These are phyloP conservation scores for Microcebus ravelobensis DNA, from an alignment of 2,113 vertebrate genomes.

Conservation along the genomic window DNA sequence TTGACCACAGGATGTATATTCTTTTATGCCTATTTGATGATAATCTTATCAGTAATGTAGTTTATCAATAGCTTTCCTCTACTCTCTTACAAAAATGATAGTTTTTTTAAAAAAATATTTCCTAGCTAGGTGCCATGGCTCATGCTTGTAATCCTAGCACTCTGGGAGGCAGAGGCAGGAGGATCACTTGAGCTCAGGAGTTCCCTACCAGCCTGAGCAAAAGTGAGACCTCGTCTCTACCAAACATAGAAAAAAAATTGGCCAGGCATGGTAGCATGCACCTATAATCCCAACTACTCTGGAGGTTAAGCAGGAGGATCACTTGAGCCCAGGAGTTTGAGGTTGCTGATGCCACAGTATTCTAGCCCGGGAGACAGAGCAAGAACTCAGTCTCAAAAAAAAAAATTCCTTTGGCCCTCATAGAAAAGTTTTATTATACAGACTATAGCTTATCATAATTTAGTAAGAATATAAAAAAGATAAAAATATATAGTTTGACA, in stretches of 20 bases:
- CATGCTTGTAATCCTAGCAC: no score
- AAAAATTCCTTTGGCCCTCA: background rate
- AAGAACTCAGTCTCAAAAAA: background rate
- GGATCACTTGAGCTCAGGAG: no score
- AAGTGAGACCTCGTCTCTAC: no score
- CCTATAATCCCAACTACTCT: no score
- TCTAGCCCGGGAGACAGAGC: no score
- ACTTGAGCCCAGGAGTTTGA: no score
- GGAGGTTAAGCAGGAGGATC: no score
- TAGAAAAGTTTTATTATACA: background rate
- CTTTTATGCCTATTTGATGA: background rate
- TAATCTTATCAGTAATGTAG: background rate
- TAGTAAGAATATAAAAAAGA: background rate
- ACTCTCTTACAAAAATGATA: background rate
- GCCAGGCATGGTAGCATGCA: rapidly evolving
- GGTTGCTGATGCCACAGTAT: no score
- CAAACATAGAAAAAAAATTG: no score
- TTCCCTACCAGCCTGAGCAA: no score
- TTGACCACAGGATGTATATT: background rate
- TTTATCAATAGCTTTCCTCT: background rate
- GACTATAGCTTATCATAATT: background rate
- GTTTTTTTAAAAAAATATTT: background rate
- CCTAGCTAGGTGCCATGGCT: no score
- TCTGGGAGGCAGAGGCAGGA: no score
- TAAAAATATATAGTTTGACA: background rate